A percentile compares a stretch with the other conserved stretches of the same genome.
Conservation (phyloP, 2,888 invertebrate genomes). For the Syrphus vitripennis region DNA sequence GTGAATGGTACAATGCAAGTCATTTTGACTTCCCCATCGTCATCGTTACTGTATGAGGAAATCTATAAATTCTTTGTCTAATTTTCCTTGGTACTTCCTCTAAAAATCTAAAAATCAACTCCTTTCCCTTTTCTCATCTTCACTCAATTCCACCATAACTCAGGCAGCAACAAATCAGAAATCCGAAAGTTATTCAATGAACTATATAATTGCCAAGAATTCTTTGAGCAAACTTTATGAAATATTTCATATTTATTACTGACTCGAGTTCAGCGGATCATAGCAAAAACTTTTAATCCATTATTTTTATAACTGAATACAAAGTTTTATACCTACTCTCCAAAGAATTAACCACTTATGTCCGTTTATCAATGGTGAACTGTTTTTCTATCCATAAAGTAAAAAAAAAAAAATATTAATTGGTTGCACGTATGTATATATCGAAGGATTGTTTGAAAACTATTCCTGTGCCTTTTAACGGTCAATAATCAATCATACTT, state of each 20-base stretch:
- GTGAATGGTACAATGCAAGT: too few relatives aligned
- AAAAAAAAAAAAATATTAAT: not conserved
- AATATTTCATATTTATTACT: not conserved
- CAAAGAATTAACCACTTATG: not conserved
- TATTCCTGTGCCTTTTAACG: not conserved
- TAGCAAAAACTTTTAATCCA: not conserved
- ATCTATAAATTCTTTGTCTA: too few relatives aligned
- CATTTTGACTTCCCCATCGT: too few relatives aligned
- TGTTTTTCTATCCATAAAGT: not conserved
- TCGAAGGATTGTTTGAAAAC: not conserved
- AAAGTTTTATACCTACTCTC: not conserved
- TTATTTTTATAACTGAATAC: not conserved
- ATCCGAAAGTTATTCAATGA: too few relatives aligned
- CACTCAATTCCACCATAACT: not conserved
- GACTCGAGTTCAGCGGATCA: not conserved
- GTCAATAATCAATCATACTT: slow-evolving; percentile 13
- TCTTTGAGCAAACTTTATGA: not conserved
- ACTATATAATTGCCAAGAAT: not conserved
- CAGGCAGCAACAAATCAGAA: not conserved
- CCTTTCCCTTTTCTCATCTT: too few relatives aligned
- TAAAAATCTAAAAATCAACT: too few relatives aligned
- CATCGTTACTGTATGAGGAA: too few relatives aligned
- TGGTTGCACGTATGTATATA: not conserved
- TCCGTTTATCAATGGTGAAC: not conserved
- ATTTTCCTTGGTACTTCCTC: too few relatives aligned